Base-by-base conservation (phyloP, 2,113 vertebrate genomes). In the Columbina picui region DNA sequence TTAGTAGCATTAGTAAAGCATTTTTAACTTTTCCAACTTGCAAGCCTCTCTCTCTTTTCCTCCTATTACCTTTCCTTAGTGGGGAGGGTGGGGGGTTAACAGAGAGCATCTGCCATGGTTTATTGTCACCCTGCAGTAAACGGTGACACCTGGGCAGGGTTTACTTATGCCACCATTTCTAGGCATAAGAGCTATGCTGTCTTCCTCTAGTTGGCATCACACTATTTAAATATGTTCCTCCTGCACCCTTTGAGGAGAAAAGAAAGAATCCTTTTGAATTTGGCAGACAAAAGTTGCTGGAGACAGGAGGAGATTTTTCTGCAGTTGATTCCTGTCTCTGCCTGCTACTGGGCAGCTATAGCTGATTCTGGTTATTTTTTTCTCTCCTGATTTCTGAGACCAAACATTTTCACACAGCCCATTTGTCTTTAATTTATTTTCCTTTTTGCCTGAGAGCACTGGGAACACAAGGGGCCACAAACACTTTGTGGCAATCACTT, bases 341-440 rank as follows among this genome's bases (percentile, higher is more conserved):
- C 16, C 29, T 45, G 76, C 64, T 81, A 74, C 52, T 52, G 63
- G 60, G 60, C 32, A 84, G 43, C 34, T 86, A 32, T 68, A 86
- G 21, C 52, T 53, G n/a, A 60, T 83, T 92, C 64, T 61, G n/a
- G 34, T 80, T 76, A 61, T 56, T 76, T 59, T 60, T 90, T 88
- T 45, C 25, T 17, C 41, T 70, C 43, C 34, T 56, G 43, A 50
- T 93, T 94, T 79, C 67, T 84, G 64, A 86, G 45, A 63, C 43
- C 32, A 69, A 90, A 67, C 12, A 52, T 81, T 92, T 91, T 93
- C 52, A 63, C n/a, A 27, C 14, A 90, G 50, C 2, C 23, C 52
- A 45, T 90, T 95, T 88, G 23, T 47, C 45, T 94, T 90, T 70
- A 57, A 74, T 70, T 80, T 49, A 70, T 86, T 90, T 90, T 75